Conservation (phyloP, 2,113 vertebrate species). For the Pantherophis guttatus region DNA sequence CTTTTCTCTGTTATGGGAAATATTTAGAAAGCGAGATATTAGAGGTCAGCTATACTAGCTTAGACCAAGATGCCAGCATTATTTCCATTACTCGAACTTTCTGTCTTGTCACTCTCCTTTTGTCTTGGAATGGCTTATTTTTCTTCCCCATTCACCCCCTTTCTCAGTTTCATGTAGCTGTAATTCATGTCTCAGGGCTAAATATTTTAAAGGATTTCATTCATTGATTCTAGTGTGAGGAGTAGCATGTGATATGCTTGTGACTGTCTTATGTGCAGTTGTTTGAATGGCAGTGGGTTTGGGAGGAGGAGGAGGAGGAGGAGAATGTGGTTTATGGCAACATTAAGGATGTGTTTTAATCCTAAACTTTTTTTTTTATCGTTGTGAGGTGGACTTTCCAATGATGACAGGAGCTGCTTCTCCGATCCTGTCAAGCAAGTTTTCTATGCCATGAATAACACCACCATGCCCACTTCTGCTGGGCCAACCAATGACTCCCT, state of each 20-base stretch:
- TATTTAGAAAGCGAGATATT: background rate
- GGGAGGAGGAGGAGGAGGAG: too few species aligned
- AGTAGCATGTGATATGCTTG: conserved; percentile 3
- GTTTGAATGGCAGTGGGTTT: background rate
- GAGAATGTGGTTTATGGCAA: background rate
- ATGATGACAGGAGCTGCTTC: conserved; percentile 24
- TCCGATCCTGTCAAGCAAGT: background rate
- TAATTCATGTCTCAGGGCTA: background rate
- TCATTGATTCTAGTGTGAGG: background rate
- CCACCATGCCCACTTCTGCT: conserved; percentile 75
- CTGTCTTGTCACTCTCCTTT: background rate
- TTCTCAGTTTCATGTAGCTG: background rate
- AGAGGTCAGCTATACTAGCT: background rate
- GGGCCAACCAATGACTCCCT: conserved; percentile 71
- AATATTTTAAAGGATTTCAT: background rate
- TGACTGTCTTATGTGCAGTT: conserved; percentile 9
- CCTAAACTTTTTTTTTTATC: background rate
- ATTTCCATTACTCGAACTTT: background rate
- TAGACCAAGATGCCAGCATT: background rate
- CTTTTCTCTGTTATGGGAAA: background rate
- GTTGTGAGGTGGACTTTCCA: background rate
- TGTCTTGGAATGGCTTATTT: background rate
- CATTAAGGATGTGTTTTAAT: background rate
- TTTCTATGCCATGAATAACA: conserved; percentile 79
- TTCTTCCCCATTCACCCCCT: background rate